Conservation (phyloP, 2,797 vertebrate species). For the Pseudochromis fuscus region DNA sequence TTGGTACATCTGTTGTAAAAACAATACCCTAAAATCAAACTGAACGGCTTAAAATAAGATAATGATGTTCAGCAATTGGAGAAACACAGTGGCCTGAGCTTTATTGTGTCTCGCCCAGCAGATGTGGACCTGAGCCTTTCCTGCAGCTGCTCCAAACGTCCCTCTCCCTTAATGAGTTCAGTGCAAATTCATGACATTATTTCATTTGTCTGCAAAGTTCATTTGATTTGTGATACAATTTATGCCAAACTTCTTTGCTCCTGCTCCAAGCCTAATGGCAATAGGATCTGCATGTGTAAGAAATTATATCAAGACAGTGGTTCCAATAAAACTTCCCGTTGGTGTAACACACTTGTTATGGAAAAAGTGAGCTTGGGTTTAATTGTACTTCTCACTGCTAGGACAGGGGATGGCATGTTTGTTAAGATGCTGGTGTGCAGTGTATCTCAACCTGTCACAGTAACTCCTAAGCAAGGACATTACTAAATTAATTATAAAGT, state of each 20-base stretch:
- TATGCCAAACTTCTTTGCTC: slow-evolving; percentile 58
- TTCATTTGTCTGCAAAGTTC: slow-evolving; percentile 52
- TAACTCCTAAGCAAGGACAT: slow-evolving; percentile 32
- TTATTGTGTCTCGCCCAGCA: neutral
- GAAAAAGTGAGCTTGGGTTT: slow-evolving; percentile 61
- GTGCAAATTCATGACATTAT: slow-evolving; percentile 48
- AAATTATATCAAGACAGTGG: slow-evolving; percentile 55
- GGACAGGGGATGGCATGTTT: slow-evolving; percentile 52
- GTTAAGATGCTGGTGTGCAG: slow-evolving; percentile 34
- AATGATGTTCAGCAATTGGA: slow-evolving; percentile 31
- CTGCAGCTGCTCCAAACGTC: slow-evolving; percentile 39
- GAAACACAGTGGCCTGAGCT: slow-evolving; percentile 28
- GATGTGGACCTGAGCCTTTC: slow-evolving; percentile 30
- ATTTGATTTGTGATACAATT: slow-evolving; percentile 61
- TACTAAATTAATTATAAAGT: slow-evolving; percentile 41
- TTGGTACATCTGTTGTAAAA: neutral
- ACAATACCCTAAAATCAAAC: slow-evolving; percentile 30
- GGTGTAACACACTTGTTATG: slow-evolving; percentile 63
- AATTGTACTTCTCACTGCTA: slow-evolving; percentile 49
- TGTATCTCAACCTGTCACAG: slow-evolving; percentile 30
- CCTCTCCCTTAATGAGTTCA: slow-evolving; percentile 30
- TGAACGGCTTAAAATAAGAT: slow-evolving; percentile 11
- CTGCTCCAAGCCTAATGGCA: slow-evolving; percentile 38
- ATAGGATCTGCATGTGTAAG: slow-evolving; percentile 65
- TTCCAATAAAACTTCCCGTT: slow-evolving; percentile 65